phyloP scores from a whole-genome alignment of 2,888 invertebrate genomes.

The Poecilus cupreus region DNA sequence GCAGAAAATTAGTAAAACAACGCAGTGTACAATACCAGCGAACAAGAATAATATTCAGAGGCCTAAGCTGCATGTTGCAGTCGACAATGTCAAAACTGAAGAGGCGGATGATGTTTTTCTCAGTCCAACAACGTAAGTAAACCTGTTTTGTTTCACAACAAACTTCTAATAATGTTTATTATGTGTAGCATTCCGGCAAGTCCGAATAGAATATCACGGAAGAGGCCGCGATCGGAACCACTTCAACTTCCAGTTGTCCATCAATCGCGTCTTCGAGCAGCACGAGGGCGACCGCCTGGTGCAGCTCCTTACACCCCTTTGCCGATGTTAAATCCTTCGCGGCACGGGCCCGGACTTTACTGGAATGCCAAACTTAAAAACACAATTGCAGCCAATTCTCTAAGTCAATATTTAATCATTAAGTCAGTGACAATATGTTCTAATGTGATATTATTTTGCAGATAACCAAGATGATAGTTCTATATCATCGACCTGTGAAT shows the following conservation, averaged over 20 bases:
- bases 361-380: conserved; percentile 73
- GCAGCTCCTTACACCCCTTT: conserved; percentile 90
- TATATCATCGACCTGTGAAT: conserved; percentile 67
- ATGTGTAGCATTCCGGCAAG: conserved; percentile 79
- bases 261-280: conserved; percentile 75
- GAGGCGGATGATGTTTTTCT: conserved; percentile 85
- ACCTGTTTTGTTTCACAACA: neutral
- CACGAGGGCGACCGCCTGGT: conserved; percentile 72
- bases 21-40: conserved; percentile 67
- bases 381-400: conserved; percentile 59
- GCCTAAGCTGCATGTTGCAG: conserved; percentile 67
- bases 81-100: conserved; percentile 77
- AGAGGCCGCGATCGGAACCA: conserved; percentile 79
- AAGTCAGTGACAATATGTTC: neutral
- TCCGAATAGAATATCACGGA: conserved; percentile 79
- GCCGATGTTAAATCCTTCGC: conserved; percentile 94
- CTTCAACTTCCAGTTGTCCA: conserved; percentile 73
- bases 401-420: conserved; percentile 8
- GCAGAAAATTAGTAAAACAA: conserved; percentile 68
- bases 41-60: conserved; percentile 67
- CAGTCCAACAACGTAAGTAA: conserved; percentile 78
- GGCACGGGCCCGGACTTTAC: conserved; percentile 91
- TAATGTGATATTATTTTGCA: conserved; percentile 59
- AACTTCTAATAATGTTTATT: conserved; percentile 52
- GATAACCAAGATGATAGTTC: conserved; percentile 66